phyloP scores from a whole-genome alignment of 1,140 invertebrate species.

The Philotrypesis tridentata region DNA sequence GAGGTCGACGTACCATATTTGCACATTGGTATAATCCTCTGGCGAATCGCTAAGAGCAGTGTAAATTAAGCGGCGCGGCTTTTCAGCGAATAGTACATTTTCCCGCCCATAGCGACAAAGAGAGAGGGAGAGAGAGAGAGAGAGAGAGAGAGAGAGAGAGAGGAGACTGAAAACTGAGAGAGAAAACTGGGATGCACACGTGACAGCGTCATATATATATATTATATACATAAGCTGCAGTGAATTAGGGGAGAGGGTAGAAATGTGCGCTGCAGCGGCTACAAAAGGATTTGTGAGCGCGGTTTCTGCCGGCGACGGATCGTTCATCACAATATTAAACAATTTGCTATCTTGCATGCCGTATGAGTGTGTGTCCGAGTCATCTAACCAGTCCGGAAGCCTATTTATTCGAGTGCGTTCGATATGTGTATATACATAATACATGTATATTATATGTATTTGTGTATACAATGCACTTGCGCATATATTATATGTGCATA shows the following conservation, averaged over 20 bases:
- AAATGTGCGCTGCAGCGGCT: slow-evolving; percentile 22
- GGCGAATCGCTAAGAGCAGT: background rate
- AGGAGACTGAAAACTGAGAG: too few species aligned
- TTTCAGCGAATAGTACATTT: background rate
- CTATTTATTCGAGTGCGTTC: background rate
- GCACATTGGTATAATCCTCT: background rate
- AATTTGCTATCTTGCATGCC: slow-evolving; percentile 32
- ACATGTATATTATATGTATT: too few species aligned
- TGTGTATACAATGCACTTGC: too few species aligned
- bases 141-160: too few species aligned
- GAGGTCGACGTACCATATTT: background rate
- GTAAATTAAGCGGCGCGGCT: background rate
- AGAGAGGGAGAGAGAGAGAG: background rate
- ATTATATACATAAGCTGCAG: background rate
- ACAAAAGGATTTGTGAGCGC: slow-evolving; percentile 56
- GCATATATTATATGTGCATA: too few species aligned
- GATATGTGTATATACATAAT: too few species aligned
- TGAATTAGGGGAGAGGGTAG: background rate
- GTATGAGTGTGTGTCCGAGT: too few species aligned
- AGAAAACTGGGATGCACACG: slow-evolving; percentile 41
- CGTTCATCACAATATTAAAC: slow-evolving; percentile 61
- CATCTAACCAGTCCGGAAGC: background rate
- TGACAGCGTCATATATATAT: background rate
- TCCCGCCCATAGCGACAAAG: background rate
- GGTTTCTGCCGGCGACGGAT: slow-evolving; percentile 56